These are phyloP conservation scores for Troides helena DNA, from an alignment of 2,888 invertebrate species.

Conservation along the genomic window DNA sequence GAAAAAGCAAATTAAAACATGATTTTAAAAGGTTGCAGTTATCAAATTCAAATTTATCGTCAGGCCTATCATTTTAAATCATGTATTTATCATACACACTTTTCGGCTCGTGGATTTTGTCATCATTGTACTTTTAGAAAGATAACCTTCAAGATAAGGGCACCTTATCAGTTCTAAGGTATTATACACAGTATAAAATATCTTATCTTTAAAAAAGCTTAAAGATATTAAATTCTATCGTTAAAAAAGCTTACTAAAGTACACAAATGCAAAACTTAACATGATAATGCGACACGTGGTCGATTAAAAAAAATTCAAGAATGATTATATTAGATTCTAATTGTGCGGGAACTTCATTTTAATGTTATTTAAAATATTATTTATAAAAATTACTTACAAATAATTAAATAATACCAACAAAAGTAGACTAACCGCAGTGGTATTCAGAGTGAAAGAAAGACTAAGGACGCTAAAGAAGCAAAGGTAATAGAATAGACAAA, in stretches of 20 bases:
- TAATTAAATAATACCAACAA: too few relatives aligned
- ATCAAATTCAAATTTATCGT: conserved; percentile 31
- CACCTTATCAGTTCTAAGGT: conserved; percentile 29
- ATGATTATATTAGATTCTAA: neutral
- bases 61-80: conserved; percentile 63
- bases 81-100: conserved; percentile 57
- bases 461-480: too few relatives aligned
- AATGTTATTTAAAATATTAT: too few relatives aligned
- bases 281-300: neutral
- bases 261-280: neutral
- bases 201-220: conserved; percentile 22
- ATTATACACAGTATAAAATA: conserved; percentile 5
- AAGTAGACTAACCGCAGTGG: too few relatives aligned
- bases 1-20: neutral
- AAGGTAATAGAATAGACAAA: too few relatives aligned
- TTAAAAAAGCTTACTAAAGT: conserved; percentile 10
- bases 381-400: too few relatives aligned
- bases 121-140: conserved; percentile 51
- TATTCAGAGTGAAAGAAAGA: too few relatives aligned
- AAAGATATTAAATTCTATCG: conserved; percentile 5
- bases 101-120: conserved; percentile 70
- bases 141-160: conserved; percentile 31
- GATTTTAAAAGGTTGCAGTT: neutral
- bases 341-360: too few relatives aligned
- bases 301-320: neutral